These are phyloP conservation scores for Xylocampa areola DNA, from an alignment of 2,888 invertebrate genomes.

Conservation along the genomic window DNA sequence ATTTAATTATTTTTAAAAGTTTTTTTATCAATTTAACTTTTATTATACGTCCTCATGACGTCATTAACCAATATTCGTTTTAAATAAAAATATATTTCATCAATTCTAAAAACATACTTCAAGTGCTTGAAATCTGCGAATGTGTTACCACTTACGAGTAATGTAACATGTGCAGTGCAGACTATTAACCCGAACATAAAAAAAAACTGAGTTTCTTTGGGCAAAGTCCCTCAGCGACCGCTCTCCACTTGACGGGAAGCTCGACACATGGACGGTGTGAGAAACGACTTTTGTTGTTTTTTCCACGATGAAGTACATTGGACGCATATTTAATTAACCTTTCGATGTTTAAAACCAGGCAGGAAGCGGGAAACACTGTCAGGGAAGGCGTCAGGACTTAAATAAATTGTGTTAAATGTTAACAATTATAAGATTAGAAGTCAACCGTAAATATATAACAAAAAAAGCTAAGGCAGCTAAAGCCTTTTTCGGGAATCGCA, in stretches of 20 bases:
- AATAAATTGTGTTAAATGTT: not conserved
- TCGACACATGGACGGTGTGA: slow-evolving; percentile 75
- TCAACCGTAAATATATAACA: slow-evolving; percentile 28
- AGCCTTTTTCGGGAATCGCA: slow-evolving; percentile 58
- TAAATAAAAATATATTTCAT: not conserved
- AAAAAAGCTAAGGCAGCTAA: slow-evolving; percentile 18
- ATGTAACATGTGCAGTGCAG: slow-evolving; percentile 67
- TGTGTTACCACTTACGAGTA: slow-evolving; percentile 58
- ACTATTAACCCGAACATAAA: slow-evolving; percentile 44
- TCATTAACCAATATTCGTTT: slow-evolving; percentile 1
- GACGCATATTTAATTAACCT: slow-evolving; percentile 13
- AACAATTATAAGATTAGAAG: slow-evolving; percentile 14
- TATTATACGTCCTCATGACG: not conserved
- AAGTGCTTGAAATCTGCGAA: slow-evolving; percentile 45
- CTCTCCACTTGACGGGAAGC: slow-evolving; percentile 73
- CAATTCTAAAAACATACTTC: slow-evolving; percentile 1
- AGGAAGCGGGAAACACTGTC: slow-evolving; percentile 2
- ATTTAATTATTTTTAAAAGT: slow-evolving; percentile 16
- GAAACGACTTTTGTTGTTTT: slow-evolving; percentile 70
- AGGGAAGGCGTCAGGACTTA: slow-evolving; percentile 1
- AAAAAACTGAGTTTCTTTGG: slow-evolving; percentile 57
- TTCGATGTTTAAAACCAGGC: not conserved
- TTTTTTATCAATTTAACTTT: slow-evolving; percentile 1
- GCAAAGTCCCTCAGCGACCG: slow-evolving; percentile 56
- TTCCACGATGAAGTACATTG: slow-evolving; percentile 64